phyloP scores from a whole-genome alignment of 2,113 vertebrate genomes.

The Pangasianodon gigas region DNA sequence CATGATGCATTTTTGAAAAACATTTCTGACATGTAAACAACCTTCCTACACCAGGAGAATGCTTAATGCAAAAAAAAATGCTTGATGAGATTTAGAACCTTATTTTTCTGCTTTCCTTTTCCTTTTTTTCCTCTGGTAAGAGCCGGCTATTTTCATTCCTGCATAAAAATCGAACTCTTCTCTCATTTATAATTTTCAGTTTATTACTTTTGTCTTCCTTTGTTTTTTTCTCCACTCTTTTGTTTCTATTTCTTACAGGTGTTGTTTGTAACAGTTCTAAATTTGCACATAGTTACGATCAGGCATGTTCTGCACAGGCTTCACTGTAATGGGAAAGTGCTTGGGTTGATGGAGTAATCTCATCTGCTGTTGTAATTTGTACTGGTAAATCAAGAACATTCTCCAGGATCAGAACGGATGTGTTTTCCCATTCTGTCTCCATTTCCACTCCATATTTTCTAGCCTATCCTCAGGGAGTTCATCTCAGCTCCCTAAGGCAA shows the following conservation, averaged over 20 bases:
- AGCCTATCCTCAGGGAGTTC: not conserved
- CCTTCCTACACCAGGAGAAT: not conserved
- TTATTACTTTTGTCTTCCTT: not conserved
- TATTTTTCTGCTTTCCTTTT: not conserved
- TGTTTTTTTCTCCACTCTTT: not conserved
- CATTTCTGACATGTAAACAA: not conserved
- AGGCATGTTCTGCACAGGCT: no score
- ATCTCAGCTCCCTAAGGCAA: not conserved
- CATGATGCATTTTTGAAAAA: not conserved
- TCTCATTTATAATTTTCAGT: not conserved
- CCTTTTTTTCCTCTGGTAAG: not conserved
- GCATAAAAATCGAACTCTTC: not conserved
- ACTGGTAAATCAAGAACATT: not conserved
- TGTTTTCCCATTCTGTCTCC: not conserved
- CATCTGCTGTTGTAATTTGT: not conserved
- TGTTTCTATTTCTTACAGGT: not conserved
- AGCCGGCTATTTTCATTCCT: not conserved
- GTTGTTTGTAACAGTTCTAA: not conserved
- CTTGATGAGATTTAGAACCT: not conserved
- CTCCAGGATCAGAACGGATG: not conserved
- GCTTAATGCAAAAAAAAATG: not conserved
- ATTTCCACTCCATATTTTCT: not conserved
- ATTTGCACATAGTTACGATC: not conserved
- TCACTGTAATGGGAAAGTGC: not conserved
- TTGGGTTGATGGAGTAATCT: not conserved